Base-by-base conservation (phyloP, 2,113 vertebrate genomes). In the Eidolon helvum region DNA sequence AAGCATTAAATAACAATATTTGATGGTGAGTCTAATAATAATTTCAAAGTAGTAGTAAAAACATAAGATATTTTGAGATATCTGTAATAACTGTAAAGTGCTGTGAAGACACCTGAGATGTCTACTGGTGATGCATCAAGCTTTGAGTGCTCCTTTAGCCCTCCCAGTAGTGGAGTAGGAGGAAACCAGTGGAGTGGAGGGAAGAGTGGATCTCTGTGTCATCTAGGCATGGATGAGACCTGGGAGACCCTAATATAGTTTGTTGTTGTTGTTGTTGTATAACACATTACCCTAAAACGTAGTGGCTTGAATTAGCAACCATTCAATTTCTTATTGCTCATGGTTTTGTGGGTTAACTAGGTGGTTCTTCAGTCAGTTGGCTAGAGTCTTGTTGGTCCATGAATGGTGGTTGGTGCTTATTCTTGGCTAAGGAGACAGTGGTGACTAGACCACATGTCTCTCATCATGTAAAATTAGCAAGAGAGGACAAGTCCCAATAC, bases 1-100 rank as follows among this genome's bases (percentile, higher is more conserved):
- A 78, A 91, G 4, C 53, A 53, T 19, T 30, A 82, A 88, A 10
- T 83, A 74, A 50, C n/a, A 90, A 38, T 82, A 43, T 38, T 69
- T 69, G 30, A 12, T 82, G 45, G 9, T 63, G 26, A 82, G 21
- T 80, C 38, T 87, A 72, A 80, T 90, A 87, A 69, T 69, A 57
- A 59, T 82, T 97, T 95, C 68, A 71, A 90, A 88, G 30, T 68
- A 11, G 35, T 96, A 22, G 38, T 40, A 15, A 96, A 26, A 93
- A 40, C 59, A 55, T 84, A 78, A 40, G 9, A 40, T 35, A 82
- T 92, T 87, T 74, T 65, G 71, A 88, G 26, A 74, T 43, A 35
- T 75, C 28, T 87, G 12, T 28, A 86, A 40, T 30, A 50, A 57
- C 19, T 45, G 0, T 40, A 65, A 91, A 79, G 3, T 66, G 24